Evolutionary conservation across 2,797 vertebrate species (phyloP).

Genomic region (Perodicticus potto): DNA sequence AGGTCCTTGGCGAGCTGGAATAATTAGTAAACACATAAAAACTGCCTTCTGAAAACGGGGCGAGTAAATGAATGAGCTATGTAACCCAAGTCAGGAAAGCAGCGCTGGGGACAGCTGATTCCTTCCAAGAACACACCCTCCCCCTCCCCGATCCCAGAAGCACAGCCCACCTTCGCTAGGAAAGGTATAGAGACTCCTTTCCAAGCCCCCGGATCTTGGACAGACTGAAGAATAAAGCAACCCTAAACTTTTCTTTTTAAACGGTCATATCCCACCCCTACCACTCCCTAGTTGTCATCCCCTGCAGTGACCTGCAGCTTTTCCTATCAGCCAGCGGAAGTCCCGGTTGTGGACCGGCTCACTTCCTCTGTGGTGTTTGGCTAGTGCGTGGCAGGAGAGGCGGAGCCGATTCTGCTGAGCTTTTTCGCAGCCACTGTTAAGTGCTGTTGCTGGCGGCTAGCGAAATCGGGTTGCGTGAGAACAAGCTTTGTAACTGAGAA

Average conservation of each 20-base stretch:
- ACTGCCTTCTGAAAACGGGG: conserved; percentile 17
- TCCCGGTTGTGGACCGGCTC: conserved; percentile 39
- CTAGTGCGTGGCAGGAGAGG: conserved; percentile 69
- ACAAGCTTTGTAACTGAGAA: conserved; percentile 41
- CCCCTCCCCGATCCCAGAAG: not conserved
- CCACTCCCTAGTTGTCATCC: conserved; percentile 3
- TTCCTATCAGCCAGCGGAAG: conserved; percentile 70
- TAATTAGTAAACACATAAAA: conserved; percentile 17
- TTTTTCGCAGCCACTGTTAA: not conserved
- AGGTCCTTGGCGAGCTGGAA: not conserved
- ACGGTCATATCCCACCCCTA: not conserved
- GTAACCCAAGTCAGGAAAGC: conserved; percentile 27
- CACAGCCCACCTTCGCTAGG: not conserved
- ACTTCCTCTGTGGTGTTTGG: conserved; percentile 57
- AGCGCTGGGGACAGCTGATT: conserved; percentile 13
- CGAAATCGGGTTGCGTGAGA: not conserved
- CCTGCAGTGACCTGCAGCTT: not conserved
- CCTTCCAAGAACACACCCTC: not conserved
- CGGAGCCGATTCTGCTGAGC: conserved; percentile 28
- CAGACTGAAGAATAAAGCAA: not conserved
- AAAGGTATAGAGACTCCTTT: not conserved
- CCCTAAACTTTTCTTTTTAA: not conserved
- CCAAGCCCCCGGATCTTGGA: not conserved
- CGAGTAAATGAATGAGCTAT: not conserved
- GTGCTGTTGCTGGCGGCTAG: not conserved